Conservation (phyloP, 1,140 invertebrate species). For the Ceratina japonica region DNA sequence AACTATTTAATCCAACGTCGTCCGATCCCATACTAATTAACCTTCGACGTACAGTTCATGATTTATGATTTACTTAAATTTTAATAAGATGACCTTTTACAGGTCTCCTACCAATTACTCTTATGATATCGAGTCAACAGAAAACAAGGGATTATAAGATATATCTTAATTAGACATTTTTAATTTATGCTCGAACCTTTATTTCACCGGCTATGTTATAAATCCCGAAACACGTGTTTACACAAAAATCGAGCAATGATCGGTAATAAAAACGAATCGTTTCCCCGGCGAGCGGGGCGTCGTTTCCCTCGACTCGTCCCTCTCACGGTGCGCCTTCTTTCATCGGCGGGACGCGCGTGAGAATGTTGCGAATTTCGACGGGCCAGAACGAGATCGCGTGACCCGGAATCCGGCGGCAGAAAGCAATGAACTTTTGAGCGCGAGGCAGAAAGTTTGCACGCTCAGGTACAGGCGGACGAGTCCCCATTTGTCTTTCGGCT, state of each 20-base stretch:
- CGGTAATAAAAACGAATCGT: background rate
- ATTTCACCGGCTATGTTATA: too few species aligned
- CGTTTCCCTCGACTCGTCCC: background rate
- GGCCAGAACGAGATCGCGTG: constrained; percentile 22
- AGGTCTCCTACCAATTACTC: too few species aligned
- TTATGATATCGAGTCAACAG: too few species aligned
- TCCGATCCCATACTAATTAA: background rate
- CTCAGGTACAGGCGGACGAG: constrained; percentile 44
- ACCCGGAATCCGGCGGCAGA: constrained; percentile 41
- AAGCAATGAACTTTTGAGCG: constrained; percentile 50
- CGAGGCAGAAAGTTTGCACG: constrained; percentile 38
- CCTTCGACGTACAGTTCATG: background rate
- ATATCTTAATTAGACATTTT: too few species aligned
- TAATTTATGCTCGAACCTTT: too few species aligned
- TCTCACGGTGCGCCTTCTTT: background rate
- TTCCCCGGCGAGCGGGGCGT: too few species aligned
- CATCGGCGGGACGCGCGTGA: background rate
- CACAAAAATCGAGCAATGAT: too few species aligned
- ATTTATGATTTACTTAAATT: background rate
- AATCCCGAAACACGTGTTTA: too few species aligned
- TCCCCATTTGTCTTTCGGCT: constrained; percentile 46
- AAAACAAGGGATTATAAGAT: too few species aligned
- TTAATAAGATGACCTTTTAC: too few species aligned
- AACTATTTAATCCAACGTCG: background rate
- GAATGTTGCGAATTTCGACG: constrained; percentile 34